These are phyloP conservation scores for Ia io DNA, from an alignment of 2,113 vertebrate species.

Conservation along the genomic window DNA sequence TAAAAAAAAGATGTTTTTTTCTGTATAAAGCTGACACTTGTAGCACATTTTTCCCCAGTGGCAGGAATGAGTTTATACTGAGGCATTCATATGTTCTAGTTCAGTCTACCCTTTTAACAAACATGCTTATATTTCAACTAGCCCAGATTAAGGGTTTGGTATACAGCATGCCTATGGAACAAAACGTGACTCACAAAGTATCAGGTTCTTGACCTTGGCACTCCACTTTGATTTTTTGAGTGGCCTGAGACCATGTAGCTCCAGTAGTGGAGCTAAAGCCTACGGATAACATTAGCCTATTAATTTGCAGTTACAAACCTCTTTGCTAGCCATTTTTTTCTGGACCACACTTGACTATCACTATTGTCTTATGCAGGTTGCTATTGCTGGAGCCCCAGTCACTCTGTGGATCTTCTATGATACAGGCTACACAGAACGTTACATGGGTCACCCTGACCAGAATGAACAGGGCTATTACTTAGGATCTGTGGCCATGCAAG, in stretches of 20 bases:
- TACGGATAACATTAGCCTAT: slow-evolving; percentile 48
- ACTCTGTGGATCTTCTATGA: slow-evolving; percentile 90
- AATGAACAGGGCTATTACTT: slow-evolving; percentile 88
- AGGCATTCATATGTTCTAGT: not conserved
- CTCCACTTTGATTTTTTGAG: not conserved
- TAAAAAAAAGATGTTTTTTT: not conserved
- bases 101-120: slow-evolving; percentile 1
- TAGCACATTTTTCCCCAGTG: not conserved
- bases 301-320: not conserved
- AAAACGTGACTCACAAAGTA: slow-evolving; percentile 31
- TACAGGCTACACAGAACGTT: slow-evolving; percentile 88
- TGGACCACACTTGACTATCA: not conserved
- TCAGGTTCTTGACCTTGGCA: slow-evolving; percentile 50
- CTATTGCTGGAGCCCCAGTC: slow-evolving; percentile 86
- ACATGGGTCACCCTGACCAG: slow-evolving; percentile 88
- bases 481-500: slow-evolving; percentile 89
- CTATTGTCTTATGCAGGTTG: slow-evolving; percentile 80
- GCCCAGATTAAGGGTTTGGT: not conserved
- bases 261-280: not conserved
- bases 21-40: not conserved
- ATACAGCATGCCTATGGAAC: not conserved
- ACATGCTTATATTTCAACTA: not conserved
- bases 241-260: not conserved
- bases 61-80: not conserved
- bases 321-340: not conserved